Percentiles rank a stretch among this genome's conserved stretches.
phyloP scores from a whole-genome alignment of 1,140 invertebrate species.

The Spodoptera litura region DNA sequence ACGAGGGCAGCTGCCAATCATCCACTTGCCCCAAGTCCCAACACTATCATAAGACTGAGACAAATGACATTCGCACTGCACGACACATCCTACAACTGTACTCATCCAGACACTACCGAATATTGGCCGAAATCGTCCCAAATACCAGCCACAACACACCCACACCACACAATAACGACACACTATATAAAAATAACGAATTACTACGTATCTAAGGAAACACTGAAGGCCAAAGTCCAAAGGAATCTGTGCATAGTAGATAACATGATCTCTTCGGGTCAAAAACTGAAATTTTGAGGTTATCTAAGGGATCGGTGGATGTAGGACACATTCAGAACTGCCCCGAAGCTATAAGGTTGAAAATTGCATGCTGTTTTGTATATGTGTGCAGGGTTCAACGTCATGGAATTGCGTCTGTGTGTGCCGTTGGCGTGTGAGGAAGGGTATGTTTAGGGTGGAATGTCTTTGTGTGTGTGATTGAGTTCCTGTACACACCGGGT shows the following conservation, averaged over 20 bases:
- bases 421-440: constrained; percentile 28
- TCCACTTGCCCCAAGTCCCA: constrained; percentile 7
- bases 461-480: constrained; percentile 49
- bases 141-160: constrained; percentile 23
- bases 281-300: constrained; percentile 79
- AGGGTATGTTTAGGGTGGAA: constrained; percentile 50
- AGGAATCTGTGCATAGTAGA: constrained; percentile 35
- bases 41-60: constrained; percentile 38
- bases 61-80: constrained; percentile 37
- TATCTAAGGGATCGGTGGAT: constrained; percentile 79
- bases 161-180: constrained; percentile 8
- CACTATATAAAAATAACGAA: constrained; percentile 23
- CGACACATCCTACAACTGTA: constrained; percentile 46
- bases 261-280: constrained; percentile 60
- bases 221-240: constrained; percentile 12
- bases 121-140: constrained; percentile 35
- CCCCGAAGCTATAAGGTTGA: constrained; percentile 69
- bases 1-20: neutral
- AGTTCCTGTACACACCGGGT: constrained; percentile 39
- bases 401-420: constrained; percentile 46
- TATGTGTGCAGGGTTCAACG: constrained; percentile 64
- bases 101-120: constrained; percentile 40
- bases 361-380: constrained; percentile 60
- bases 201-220: neutral
- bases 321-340: constrained; percentile 75